phyloP scores from a whole-genome alignment of 2,113 vertebrate genomes.

The Melanotaenia duboulayi region DNA sequence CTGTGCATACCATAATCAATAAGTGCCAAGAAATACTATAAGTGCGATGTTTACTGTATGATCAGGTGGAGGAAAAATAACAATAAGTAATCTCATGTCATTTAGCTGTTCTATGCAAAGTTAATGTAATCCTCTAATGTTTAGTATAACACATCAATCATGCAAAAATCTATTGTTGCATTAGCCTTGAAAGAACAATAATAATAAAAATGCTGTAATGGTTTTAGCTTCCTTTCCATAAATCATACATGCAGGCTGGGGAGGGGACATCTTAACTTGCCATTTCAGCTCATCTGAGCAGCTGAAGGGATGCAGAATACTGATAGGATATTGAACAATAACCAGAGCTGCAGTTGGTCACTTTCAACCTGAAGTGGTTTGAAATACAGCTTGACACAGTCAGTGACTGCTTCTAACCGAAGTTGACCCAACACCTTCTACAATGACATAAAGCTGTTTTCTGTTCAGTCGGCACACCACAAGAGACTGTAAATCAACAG shows the following conservation, averaged over 20 bases:
- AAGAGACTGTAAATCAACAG: slow-evolving; percentile 80
- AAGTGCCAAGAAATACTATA: slow-evolving; percentile 71
- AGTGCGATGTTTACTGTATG: slow-evolving; percentile 72
- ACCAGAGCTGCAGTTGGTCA: slow-evolving; percentile 70
- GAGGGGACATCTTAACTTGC: slow-evolving; percentile 81
- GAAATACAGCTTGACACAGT: slow-evolving; percentile 71
- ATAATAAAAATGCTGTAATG: slow-evolving; percentile 89
- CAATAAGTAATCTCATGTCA: slow-evolving; percentile 85
- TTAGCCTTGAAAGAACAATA: slow-evolving; percentile 89
- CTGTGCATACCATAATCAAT: slow-evolving; percentile 66
- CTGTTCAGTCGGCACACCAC: slow-evolving; percentile 81
- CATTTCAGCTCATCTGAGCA: slow-evolving; percentile 83
- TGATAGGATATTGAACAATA: slow-evolving; percentile 83
- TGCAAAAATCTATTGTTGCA: slow-evolving; percentile 89
- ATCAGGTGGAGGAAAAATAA: slow-evolving; percentile 81
- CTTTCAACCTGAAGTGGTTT: slow-evolving; percentile 74
- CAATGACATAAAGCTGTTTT: slow-evolving; percentile 77
- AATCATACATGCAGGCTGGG: slow-evolving; percentile 78
- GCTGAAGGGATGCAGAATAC: slow-evolving; percentile 80
- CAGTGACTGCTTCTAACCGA: slow-evolving; percentile 60
- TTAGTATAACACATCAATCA: slow-evolving; percentile 87
- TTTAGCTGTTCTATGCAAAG: slow-evolving; percentile 86
- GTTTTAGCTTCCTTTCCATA: slow-evolving; percentile 86
- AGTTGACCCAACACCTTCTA: slow-evolving; percentile 75
- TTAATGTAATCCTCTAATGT: slow-evolving; percentile 88